Percentiles rank a stretch among this genome's conserved stretches.
phyloP scores from a whole-genome alignment of 2,888 invertebrate species.

The Callimorpha dominula region DNA sequence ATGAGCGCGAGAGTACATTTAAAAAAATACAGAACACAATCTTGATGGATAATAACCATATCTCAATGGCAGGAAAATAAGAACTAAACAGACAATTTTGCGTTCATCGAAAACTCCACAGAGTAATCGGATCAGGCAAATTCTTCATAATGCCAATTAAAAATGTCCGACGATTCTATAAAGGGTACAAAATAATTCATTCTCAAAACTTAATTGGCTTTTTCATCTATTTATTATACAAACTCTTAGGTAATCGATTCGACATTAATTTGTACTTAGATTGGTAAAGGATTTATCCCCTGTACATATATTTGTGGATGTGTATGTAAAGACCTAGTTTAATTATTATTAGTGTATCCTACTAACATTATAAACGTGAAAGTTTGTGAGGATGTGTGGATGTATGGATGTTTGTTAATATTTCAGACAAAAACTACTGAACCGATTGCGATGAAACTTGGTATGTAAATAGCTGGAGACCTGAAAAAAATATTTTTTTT shows the following conservation, averaged over 20 bases:
- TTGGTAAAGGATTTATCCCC: not conserved
- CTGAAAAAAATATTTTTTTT: no score
- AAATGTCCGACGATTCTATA: slow-evolving; percentile 70
- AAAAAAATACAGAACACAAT: slow-evolving; percentile 13
- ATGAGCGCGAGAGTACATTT: not conserved
- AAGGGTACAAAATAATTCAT: slow-evolving; percentile 75
- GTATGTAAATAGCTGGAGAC: no score
- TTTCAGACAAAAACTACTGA: no score
- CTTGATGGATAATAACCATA: slow-evolving; percentile 54
- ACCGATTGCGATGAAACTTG: no score
- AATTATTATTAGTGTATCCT: no score
- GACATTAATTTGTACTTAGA: slow-evolving; percentile 20
- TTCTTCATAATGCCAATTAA: slow-evolving; percentile 85
- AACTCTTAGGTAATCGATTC: slow-evolving; percentile 48
- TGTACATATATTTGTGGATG: not conserved
- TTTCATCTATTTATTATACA: slow-evolving; percentile 38
- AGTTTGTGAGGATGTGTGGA: no score
- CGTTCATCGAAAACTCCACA: slow-evolving; percentile 67
- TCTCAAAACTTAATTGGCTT: slow-evolving; percentile 45
- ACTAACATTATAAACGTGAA: no score
- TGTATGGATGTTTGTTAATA: no score
- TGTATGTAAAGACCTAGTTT: no score
- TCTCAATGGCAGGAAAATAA: slow-evolving; percentile 54
- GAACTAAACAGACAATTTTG: slow-evolving; percentile 65
- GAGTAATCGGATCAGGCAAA: slow-evolving; percentile 75